phyloP scores from a whole-genome alignment of 2,797 vertebrate genomes.

The Sebastes minor region DNA sequence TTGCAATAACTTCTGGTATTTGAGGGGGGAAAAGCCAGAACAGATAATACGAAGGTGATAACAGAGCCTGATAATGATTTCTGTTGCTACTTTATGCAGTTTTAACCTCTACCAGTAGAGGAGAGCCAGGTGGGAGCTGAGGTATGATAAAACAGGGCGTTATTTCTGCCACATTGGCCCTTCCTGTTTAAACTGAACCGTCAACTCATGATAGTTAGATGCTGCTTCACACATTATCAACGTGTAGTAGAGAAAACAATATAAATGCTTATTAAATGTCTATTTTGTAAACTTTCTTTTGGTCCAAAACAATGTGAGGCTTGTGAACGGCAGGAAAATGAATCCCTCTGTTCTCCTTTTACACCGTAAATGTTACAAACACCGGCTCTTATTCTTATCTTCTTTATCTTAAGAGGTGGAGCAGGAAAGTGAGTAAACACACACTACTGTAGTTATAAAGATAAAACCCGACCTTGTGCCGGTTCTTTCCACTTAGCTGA shows the following conservation, averaged over 20 bases:
- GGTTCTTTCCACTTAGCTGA: neutral
- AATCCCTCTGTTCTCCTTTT: neutral
- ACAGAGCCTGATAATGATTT: slow-evolving; percentile 1
- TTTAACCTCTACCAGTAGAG: slow-evolving; percentile 31
- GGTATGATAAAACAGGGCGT: slow-evolving; percentile 7
- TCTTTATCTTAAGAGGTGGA: neutral
- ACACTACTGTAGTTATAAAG: neutral
- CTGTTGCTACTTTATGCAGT: neutral
- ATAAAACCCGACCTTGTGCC: slow-evolving; percentile 39
- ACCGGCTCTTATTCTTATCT: slow-evolving; percentile 6
- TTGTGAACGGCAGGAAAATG: neutral
- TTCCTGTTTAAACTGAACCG: neutral
- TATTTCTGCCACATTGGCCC: neutral
- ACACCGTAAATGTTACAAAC: neutral
- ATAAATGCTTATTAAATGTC: neutral
- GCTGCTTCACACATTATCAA: too few relatives aligned
- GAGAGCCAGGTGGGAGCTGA: neutral
- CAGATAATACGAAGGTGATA: neutral
- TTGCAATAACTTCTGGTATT: neutral
- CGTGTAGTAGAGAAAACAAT: neutral
- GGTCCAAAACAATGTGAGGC: neutral
- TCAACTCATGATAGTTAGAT: neutral
- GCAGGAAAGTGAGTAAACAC: slow-evolving; percentile 7
- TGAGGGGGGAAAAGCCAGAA: neutral
- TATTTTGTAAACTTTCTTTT: neutral